Conservation (phyloP, 2,113 vertebrate genomes). For the Tichodroma muraria region DNA sequence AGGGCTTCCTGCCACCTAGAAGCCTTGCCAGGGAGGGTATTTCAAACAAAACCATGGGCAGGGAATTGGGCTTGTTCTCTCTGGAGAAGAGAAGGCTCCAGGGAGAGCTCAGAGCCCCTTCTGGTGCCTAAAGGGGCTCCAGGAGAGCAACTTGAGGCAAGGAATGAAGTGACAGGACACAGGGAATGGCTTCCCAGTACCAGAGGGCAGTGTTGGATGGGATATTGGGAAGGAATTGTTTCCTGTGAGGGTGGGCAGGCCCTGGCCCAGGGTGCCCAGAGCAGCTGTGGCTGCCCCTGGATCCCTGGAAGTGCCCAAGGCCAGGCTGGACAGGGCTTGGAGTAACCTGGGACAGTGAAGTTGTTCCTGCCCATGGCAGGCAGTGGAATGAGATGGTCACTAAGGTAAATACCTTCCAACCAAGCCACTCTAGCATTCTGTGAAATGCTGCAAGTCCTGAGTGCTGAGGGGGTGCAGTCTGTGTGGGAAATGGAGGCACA, state of each 20-base stretch:
- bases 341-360: background rate
- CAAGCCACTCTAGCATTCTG: background rate
- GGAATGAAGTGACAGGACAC: background rate
- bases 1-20: background rate
- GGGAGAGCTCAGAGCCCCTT: background rate
- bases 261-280: background rate
- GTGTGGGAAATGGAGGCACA: background rate
- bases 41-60: background rate
- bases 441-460: background rate
- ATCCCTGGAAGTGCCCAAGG: background rate
- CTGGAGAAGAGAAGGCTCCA: background rate
- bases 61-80: background rate
- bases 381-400: background rate
- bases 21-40: background rate
- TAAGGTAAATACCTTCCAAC: background rate
- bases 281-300: background rate
- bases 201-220: background rate
- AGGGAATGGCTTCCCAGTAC: background rate
- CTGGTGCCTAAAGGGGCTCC: background rate
- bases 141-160: background rate
- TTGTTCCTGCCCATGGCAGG: background rate
- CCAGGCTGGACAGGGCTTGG: fast-evolving
- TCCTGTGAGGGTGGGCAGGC: fast-evolving
- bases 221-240: background rate
- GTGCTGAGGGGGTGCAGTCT: background rate